These are phyloP conservation scores for Schizothorax lantsangensis DNA, from an alignment of 2,797 vertebrate genomes.

Conservation along the genomic window DNA sequence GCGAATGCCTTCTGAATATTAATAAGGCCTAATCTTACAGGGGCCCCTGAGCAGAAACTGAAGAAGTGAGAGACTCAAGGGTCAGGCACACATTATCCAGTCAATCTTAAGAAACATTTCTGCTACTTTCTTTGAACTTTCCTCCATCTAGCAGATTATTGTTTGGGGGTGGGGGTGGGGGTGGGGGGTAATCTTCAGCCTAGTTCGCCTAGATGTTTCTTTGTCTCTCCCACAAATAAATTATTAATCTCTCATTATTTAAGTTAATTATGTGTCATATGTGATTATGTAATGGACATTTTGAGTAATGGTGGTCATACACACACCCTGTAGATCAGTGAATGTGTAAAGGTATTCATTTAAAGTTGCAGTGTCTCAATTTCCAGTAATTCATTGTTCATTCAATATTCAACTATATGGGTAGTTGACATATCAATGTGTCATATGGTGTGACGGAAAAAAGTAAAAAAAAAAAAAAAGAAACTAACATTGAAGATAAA, in stretches of 20 bases:
- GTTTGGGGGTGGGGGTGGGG: background rate
- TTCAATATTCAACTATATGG: too few relatives aligned
- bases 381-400: background rate
- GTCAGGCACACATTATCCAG: constrained; percentile 5
- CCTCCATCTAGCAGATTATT: background rate
- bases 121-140: background rate
- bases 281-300: background rate
- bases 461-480: too few relatives aligned
- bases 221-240: background rate
- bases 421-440: too few relatives aligned
- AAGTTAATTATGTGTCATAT: background rate
- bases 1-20: constrained; percentile 73
- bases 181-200: background rate
- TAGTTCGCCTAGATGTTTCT: background rate
- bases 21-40: constrained; percentile 64
- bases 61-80: constrained; percentile 18
- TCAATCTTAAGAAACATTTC: background rate
- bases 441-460: too few relatives aligned
- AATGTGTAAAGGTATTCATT: background rate
- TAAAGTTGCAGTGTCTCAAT: background rate
- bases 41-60: constrained; percentile 58
- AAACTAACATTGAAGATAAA: too few relatives aligned
- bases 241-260: background rate
- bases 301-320: background rate
- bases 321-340: background rate